These are phyloP conservation scores for Drosophila burlai DNA, from an alignment of 1,140 invertebrate species.

Conservation along the genomic window DNA sequence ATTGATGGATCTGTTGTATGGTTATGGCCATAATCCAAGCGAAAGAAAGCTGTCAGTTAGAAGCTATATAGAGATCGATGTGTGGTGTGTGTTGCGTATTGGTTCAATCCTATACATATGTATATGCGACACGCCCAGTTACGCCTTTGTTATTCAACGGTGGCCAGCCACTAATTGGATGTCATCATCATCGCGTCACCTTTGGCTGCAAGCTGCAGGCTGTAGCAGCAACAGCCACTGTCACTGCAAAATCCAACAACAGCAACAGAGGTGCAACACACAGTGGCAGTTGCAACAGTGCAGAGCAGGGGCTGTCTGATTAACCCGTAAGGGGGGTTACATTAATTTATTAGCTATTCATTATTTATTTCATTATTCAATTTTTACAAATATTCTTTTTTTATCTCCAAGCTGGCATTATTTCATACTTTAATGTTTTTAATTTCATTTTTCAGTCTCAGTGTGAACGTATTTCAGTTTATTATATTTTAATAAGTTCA, in stretches of 20 bases:
- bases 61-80: neutral
- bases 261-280: neutral
- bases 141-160: slow-evolving; percentile 32
- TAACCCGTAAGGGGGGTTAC: neutral
- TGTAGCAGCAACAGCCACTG: neutral
- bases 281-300: slow-evolving; percentile 6
- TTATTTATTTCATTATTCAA: too few relatives aligned
- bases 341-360: neutral
- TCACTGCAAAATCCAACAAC: neutral
- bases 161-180: slow-evolving; percentile 36
- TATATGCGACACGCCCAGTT: neutral
- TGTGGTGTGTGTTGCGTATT: neutral
- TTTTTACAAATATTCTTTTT: neutral
- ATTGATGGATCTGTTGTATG: slow-evolving; percentile 35
- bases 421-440: neutral
- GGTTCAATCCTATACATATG: neutral
- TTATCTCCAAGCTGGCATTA: too few relatives aligned
- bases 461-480: neutral
- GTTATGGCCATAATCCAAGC: slow-evolving; percentile 2
- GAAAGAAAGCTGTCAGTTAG: slow-evolving; percentile 1
- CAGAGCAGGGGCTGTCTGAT: neutral
- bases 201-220: slow-evolving; percentile 35
- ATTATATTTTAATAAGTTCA: neutral
- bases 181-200: slow-evolving; percentile 51
- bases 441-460: neutral